These are phyloP conservation scores for Caenorhabditis briggsae DNA, from an alignment of 1,140 invertebrate species.

Conservation along the genomic window DNA sequence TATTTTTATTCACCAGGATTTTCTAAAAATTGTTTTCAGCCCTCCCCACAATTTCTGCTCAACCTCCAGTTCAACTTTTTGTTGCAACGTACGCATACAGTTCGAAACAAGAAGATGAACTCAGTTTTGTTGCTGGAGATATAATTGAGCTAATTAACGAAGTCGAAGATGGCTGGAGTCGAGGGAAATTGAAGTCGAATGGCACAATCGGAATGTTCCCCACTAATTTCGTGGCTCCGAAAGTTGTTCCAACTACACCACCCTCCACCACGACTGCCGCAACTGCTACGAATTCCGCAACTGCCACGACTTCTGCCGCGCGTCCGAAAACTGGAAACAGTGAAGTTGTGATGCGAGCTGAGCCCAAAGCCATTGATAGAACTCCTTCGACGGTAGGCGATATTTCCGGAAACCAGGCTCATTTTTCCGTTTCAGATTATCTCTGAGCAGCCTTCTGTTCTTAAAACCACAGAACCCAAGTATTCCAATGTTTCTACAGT, in stretches of 20 bases:
- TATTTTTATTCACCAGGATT: too few relatives aligned
- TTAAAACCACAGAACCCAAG: slow-evolving; percentile 38
- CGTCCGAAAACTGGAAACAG: slow-evolving; percentile 8
- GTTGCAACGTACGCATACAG: slow-evolving; percentile 54
- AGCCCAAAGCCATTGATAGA: slow-evolving; percentile 43
- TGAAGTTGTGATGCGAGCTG: slow-evolving; percentile 9
- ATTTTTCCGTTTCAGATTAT: background rate
- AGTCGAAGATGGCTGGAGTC: slow-evolving; percentile 60
- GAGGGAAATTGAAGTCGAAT: slow-evolving; percentile 39
- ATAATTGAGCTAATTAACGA: slow-evolving; percentile 47
- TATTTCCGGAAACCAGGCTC: background rate
- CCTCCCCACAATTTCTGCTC: background rate
- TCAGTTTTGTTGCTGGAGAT: slow-evolving; percentile 56
- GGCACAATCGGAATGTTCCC: slow-evolving; percentile 54
- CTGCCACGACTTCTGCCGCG: background rate
- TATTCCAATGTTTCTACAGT: background rate
- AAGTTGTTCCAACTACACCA: background rate
- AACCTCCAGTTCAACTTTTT: slow-evolving; percentile 8
- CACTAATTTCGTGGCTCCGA: slow-evolving; percentile 44
- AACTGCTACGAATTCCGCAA: background rate
- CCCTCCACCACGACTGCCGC: background rate
- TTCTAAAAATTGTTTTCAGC: background rate
- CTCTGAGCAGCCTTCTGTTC: background rate
- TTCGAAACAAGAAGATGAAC: slow-evolving; percentile 58
- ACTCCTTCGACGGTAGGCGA: slow-evolving; percentile 13